A percentile compares a stretch with the other conserved stretches of the same genome.
phyloP scores from a whole-genome alignment of 2,888 invertebrate species.

The Bellardia bayeri region DNA sequence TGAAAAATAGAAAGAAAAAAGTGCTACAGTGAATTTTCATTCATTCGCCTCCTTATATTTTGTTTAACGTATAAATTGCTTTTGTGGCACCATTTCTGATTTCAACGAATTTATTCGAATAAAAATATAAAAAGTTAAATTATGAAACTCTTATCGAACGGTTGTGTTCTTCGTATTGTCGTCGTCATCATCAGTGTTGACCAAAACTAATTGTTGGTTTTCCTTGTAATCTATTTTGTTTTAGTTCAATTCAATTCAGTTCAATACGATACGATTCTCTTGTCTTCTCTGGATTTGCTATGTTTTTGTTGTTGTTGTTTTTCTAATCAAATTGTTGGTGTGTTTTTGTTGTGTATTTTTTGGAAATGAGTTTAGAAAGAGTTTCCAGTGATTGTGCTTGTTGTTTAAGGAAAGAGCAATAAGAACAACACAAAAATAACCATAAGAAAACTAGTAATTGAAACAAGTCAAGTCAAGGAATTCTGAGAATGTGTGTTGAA shows the following conservation, averaged over 20 bases:
- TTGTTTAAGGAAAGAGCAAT: background rate
- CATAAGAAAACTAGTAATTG: constrained; percentile 21
- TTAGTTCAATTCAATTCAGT: background rate
- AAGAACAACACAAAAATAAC: background rate
- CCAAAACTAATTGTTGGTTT: constrained; percentile 24
- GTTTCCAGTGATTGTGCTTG: background rate
- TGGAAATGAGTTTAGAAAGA: constrained; percentile 9
- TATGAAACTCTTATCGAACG: constrained; percentile 62
- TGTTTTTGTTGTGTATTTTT: background rate
- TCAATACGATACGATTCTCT: constrained; percentile 9
- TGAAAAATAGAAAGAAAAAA: background rate
- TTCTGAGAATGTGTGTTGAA: background rate
- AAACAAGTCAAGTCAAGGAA: background rate
- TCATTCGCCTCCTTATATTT: constrained; percentile 17
- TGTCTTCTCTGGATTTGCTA: background rate
- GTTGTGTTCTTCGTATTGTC: constrained; percentile 53
- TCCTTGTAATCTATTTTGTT: background rate
- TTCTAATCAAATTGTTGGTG: background rate
- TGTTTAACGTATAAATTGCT: constrained; percentile 40
- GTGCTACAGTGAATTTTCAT: background rate
- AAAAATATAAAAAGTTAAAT: constrained; percentile 57
- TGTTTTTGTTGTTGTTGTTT: background rate
- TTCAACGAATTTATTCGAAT: constrained; percentile 45
- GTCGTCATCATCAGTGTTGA: background rate
- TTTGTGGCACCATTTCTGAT: constrained; percentile 52